Base-by-base conservation (phyloP, 2,113 vertebrate species). In the Mesocricetus auratus region DNA sequence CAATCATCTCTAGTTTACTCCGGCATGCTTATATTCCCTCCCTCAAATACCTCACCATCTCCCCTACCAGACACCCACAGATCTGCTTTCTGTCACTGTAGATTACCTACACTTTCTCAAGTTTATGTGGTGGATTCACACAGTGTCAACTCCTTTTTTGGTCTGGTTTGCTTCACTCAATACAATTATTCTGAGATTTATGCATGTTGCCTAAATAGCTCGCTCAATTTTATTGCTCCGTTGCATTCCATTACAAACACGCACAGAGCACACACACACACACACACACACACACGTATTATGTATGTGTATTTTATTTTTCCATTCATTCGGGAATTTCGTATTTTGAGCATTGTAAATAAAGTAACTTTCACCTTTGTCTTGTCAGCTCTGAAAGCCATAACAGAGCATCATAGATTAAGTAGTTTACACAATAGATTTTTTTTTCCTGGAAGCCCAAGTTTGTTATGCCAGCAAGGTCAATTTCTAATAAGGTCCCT, bases 161-260 rank as follows among this genome's bases (percentile, higher is more conserved):
- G 12, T 85, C 81, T 92, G 26, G 16, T 94, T 73, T 88, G n/a
- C 78, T 90, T 94, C 85, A 73, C 36, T 78, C 26, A 50, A 11
- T 58, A 58, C 88, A 75, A 64, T 81, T 89, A 62, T 90, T 86
- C 69, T 82, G 50, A 86, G 68, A 93, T 91, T 53, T 96, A 58
- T 24, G 15, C 79, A 42, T 56, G 36, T 68, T 94, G 16, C 75
- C 22, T 69, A 58, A 85, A n/a, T 45, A 50, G 29, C 66, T 79
- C 66, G 36, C 71, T 87, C 24, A 4, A 45, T 94, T 91, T 82
- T 78, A 56, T 50, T 95, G 39, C 77, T 94, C 79, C 36, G 13
- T 33, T 78, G n/a, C 88, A 73, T 82, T 66, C 7, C 33, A 77
- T 94, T 81, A 56, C 50, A 9, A 86, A 45, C 19, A 45, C 83